Base-by-base conservation (phyloP, 1,140 invertebrate genomes). In the Drosophila serrata region DNA sequence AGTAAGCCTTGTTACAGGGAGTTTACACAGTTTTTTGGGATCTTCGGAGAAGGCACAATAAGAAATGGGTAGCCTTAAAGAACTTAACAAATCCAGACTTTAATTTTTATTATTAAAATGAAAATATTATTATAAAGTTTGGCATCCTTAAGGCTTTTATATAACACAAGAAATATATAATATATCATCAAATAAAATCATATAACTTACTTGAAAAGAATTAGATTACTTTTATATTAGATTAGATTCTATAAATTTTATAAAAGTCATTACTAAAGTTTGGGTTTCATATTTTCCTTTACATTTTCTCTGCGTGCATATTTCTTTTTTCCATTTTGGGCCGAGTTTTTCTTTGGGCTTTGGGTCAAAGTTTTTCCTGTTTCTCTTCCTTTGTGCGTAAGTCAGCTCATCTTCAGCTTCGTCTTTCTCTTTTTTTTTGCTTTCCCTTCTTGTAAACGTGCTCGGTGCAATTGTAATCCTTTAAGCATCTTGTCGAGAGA, bases 381-480 rank as follows among this genome's bases (percentile, higher is more conserved):
- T 46, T 42, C 43, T 37, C 17, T 13, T 37, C 43, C 19, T 73
- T 73, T 73, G 53, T 73, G 69, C 69, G 69, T 73, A 73, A 73
- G 69, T 73, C 69, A 72, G 69, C 67, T 72, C 69, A 73, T 72
- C 53, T 72, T 49, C 35, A 31, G 43, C 42, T 40, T 35, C n/a
- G n/a, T 37, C 40, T 33, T 31, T 48, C 45, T 22, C 37, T 35
- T 29, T 40, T 33, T 56, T 31, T 9, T 6, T 42, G n/a, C 3
- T 9, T 6, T 42, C 22, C 3, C 51, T n/a, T 17, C 49, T 22
- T 19, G 29, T 22, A 51, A 35, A 33, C 49, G 29, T 33, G 68
- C 60, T 75, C 69, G 63, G 42, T 82, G 75, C 80, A 79, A 82
- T 82, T 82, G 80, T 82, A 82, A 82, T 82, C 80, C 80, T 82